phyloP scores from a whole-genome alignment of 2,113 vertebrate species.

The Rhinolophus ferrumequinum region DNA sequence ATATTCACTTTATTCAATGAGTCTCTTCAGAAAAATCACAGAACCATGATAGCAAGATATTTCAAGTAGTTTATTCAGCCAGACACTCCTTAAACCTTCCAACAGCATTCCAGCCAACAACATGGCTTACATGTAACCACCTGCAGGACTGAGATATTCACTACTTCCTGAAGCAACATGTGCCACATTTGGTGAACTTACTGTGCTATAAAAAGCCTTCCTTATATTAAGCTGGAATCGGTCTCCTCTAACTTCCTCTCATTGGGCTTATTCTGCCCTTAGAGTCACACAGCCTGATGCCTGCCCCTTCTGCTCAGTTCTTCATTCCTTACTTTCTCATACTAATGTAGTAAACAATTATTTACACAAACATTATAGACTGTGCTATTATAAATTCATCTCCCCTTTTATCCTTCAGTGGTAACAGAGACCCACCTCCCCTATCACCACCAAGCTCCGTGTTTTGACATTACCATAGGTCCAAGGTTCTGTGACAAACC shows the following conservation, averaged over 20 bases:
- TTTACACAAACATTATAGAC: not conserved
- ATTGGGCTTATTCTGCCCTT: not conserved
- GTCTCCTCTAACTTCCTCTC: not conserved
- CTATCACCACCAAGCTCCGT: not conserved
- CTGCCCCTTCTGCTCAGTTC: not conserved
- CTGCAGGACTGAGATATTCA: not conserved
- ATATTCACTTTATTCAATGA: conserved; percentile 28
- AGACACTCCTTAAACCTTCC: not conserved
- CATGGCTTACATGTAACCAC: not conserved
- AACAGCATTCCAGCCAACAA: not conserved
- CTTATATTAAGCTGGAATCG: not conserved
- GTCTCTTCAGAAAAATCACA: conserved; percentile 38
- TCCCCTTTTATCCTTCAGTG: not conserved
- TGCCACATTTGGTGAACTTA: not conserved
- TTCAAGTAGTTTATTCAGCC: not conserved
- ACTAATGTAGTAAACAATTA: not conserved
- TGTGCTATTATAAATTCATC: not conserved
- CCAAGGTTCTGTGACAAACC: not conserved
- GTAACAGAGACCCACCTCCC: no score
- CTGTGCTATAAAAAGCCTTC: not conserved
- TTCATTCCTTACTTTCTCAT: not conserved
- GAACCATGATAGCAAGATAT: not conserved
- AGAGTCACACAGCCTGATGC: not conserved
- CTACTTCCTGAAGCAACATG: not conserved
- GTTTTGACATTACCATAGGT: not conserved